Conservation (phyloP, 2,888 invertebrate genomes). For the Meiosimyza platycephala region DNA sequence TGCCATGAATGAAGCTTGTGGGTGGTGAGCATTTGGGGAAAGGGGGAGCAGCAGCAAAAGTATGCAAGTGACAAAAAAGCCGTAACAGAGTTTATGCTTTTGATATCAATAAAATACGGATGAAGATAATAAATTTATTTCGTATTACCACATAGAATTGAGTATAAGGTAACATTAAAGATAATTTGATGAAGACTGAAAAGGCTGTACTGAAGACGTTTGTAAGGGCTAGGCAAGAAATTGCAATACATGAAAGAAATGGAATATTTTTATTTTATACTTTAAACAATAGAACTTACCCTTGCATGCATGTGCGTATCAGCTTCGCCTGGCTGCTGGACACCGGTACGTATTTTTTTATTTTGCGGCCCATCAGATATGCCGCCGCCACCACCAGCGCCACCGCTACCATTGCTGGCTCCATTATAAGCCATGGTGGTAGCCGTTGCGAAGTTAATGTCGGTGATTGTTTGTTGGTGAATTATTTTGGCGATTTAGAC, state of each 20-base stretch:
- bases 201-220: too few relatives aligned
- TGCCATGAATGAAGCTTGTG: too few relatives aligned
- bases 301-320: slow-evolving; percentile 63
- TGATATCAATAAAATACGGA: slow-evolving; percentile 5
- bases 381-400: slow-evolving; percentile 61
- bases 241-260: too few relatives aligned
- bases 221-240: too few relatives aligned
- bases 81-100: background rate
- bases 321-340: slow-evolving; percentile 63
- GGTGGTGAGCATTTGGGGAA: too few relatives aligned
- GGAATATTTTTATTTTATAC: too few relatives aligned
- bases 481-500: slow-evolving; percentile 58
- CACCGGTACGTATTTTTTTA: slow-evolving; percentile 66
- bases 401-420: slow-evolving; percentile 63
- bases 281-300: slow-evolving; percentile 54
- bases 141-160: too few relatives aligned
- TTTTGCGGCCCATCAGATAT: slow-evolving; percentile 66
- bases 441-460: slow-evolving; percentile 59
- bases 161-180: too few relatives aligned
- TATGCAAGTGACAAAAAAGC: slow-evolving; percentile 5
- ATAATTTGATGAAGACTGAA: too few relatives aligned
- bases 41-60: background rate
- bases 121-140: too few relatives aligned
- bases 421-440: slow-evolving; percentile 65
- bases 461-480: slow-evolving; percentile 55